Percentiles rank a stretch among this genome's conserved stretches.
These are phyloP conservation scores for Erythrocebus patas DNA, from an alignment of 2,113 vertebrate species.

Conservation along the genomic window DNA sequence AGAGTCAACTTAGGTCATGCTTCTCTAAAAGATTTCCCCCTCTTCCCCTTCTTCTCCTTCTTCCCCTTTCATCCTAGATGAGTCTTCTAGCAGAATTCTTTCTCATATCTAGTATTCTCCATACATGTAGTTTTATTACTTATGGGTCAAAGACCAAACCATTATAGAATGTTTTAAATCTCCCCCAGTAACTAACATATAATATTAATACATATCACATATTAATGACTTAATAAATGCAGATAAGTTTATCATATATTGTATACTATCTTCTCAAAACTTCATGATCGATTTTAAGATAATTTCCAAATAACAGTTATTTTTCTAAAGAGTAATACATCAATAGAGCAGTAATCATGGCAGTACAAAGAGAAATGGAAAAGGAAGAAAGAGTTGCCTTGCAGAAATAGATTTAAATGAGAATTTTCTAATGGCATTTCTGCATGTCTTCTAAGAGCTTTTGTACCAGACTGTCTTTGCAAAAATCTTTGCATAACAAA, in stretches of 20 bases:
- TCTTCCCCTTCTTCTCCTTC: background rate
- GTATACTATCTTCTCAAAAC: constrained; percentile 10
- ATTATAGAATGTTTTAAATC: background rate
- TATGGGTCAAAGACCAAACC: background rate
- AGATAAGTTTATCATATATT: background rate
- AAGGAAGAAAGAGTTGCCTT: background rate
- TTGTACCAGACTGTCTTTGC: background rate
- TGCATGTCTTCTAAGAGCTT: background rate
- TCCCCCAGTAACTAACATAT: background rate
- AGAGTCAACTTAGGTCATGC: background rate
- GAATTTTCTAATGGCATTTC: background rate
- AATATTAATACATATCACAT: background rate
- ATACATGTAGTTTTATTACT: background rate
- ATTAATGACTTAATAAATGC: background rate
- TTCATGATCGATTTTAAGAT: background rate
- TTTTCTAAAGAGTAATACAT: background rate
- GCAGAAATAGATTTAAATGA: constrained; percentile 5
- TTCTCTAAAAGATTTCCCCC: background rate
- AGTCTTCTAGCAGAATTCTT: background rate
- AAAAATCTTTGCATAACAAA: background rate
- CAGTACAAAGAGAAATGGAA: background rate
- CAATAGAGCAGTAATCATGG: background rate
- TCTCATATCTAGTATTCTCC: background rate
- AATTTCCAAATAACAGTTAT: background rate
- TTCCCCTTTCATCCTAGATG: background rate